These are phyloP conservation scores for Mareca strepera DNA, from an alignment of 2,797 vertebrate genomes.

Conservation along the genomic window DNA sequence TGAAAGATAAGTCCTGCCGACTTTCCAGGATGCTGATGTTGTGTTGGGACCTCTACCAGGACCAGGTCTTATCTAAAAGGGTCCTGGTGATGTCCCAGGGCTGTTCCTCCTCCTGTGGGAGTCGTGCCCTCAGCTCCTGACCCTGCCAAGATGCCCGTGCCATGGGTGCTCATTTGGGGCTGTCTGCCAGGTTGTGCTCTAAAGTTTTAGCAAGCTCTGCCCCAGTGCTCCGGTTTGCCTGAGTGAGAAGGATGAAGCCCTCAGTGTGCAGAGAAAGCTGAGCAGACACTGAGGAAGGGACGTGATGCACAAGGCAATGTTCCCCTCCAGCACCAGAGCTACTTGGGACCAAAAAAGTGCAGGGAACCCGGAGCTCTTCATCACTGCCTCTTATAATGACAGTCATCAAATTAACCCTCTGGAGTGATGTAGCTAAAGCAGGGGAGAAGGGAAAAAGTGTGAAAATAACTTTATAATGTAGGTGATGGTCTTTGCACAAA, in stretches of 20 bases:
- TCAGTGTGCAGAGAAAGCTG: background rate
- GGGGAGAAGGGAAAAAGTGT: rapidly evolving
- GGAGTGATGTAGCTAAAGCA: background rate
- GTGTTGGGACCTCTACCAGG: background rate
- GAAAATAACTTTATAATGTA: background rate
- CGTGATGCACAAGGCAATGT: rapidly evolving
- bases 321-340: background rate
- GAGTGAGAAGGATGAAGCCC: background rate
- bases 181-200: background rate
- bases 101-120: background rate
- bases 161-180: background rate
- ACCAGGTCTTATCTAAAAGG: background rate
- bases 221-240: background rate
- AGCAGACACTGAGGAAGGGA: background rate
- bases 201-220: background rate
- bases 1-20: background rate
- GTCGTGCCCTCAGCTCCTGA: background rate
- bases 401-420: background rate
- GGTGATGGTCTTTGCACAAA: background rate
- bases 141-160: rapidly evolving
- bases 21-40: rapidly evolving
- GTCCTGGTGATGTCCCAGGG: background rate
- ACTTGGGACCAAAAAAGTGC: rapidly evolving
- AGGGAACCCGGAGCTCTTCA: background rate
- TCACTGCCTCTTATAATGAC: background rate